These are phyloP conservation scores for Gnathonemus echidnorhynchus DNA, from an alignment of 2,113 vertebrate species.

Conservation along the genomic window DNA sequence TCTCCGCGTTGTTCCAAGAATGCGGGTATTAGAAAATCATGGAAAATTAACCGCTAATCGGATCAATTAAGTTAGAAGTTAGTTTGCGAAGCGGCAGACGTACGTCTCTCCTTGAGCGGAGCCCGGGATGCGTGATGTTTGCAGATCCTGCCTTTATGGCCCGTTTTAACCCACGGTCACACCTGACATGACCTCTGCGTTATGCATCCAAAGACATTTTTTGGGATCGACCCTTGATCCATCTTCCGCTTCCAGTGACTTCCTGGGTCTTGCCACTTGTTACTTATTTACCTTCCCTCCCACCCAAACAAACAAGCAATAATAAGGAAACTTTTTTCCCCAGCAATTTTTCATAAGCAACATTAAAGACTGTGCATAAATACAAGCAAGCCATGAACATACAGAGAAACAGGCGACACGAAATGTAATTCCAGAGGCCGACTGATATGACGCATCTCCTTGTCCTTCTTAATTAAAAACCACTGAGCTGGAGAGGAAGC, in stretches of 20 bases:
- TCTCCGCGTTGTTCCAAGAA: neutral
- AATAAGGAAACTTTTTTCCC: neutral
- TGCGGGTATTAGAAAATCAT: neutral
- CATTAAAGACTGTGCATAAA: conserved; percentile 26
- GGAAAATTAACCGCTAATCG: neutral
- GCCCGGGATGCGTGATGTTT: neutral
- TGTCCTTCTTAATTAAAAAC: conserved; percentile 42
- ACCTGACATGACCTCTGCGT: neutral
- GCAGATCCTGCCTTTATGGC: too few relatives aligned
- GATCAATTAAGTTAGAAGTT: neutral
- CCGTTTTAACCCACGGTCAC: neutral
- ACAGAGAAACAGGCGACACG: conserved; percentile 31
- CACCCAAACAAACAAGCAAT: neutral
- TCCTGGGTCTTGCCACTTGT: neutral
- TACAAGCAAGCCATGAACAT: conserved; percentile 28
- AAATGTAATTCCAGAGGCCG: conserved; percentile 35
- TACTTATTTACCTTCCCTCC: neutral
- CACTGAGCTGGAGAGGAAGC: conserved; percentile 40
- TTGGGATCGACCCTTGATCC: neutral
- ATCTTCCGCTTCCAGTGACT: too few relatives aligned
- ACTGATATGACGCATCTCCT: conserved; percentile 24
- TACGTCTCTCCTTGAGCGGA: neutral
- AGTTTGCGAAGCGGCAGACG: neutral
- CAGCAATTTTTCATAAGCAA: neutral
- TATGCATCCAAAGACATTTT: neutral